phyloP scores from a whole-genome alignment of 2,888 invertebrate species.

The Oxyscelio sp. region DNA sequence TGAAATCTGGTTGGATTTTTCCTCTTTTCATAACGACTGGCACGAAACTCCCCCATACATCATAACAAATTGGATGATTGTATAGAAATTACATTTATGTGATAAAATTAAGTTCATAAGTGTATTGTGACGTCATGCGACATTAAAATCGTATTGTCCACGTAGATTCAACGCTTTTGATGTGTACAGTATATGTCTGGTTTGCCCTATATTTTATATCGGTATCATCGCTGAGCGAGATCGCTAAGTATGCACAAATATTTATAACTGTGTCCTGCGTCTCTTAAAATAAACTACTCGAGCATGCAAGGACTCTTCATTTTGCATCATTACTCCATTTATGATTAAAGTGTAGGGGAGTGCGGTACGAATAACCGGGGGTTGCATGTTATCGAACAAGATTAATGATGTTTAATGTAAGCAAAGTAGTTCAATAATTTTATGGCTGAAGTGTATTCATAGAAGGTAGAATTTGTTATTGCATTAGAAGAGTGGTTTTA shows the following conservation, averaged over 20 bases:
- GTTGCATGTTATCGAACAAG: slow-evolving; percentile 53
- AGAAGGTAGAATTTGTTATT: background rate
- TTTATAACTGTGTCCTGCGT: slow-evolving; percentile 45
- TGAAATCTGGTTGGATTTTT: background rate
- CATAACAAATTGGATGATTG: slow-evolving; percentile 7
- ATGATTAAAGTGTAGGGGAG: slow-evolving; percentile 32
- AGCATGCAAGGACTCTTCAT: slow-evolving; percentile 45
- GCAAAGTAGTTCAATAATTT: slow-evolving; percentile 50
- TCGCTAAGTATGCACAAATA: slow-evolving; percentile 41
- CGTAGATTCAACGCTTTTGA: slow-evolving; percentile 18
- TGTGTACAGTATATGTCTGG: slow-evolving; percentile 20
- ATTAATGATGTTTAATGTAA: slow-evolving; percentile 48
- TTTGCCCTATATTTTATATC: slow-evolving; percentile 46
- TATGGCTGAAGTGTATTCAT: slow-evolving; percentile 16
- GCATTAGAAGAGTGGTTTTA: background rate
- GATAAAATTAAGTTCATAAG: slow-evolving; percentile 15
- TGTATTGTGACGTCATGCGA: slow-evolving; percentile 31
- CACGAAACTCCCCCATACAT: background rate
- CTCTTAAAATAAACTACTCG: slow-evolving; percentile 35
- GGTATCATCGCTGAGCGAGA: slow-evolving; percentile 15
- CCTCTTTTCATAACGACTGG: background rate
- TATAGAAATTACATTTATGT: slow-evolving; percentile 10
- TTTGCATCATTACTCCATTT: slow-evolving; percentile 48
- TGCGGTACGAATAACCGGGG: background rate
- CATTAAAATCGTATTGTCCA: slow-evolving; percentile 25